A percentile compares a stretch with the other conserved stretches of the same genome.
Conservation (phyloP, 2,888 invertebrate species). For the Eilema sororculum region DNA sequence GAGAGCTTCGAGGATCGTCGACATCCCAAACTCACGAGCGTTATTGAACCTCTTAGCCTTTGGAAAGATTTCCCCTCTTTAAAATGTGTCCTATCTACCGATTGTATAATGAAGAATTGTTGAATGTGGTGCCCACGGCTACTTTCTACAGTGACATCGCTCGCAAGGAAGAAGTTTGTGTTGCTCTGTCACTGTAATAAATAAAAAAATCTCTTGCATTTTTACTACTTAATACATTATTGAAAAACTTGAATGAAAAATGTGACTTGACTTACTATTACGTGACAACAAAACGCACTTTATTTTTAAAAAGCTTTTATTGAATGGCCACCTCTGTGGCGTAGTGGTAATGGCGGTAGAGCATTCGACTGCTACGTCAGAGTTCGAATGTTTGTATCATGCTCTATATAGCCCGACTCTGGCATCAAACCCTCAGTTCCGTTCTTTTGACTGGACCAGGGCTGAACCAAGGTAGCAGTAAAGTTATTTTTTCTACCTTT, state of each 20-base stretch:
- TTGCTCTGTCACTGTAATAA: background rate
- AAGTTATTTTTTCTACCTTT: background rate
- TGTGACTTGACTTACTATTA: background rate
- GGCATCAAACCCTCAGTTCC: background rate
- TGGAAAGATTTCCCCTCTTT: background rate
- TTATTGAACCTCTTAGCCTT: slow-evolving; percentile 4
- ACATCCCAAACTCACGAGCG: slow-evolving; percentile 4
- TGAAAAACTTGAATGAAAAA: too few relatives aligned
- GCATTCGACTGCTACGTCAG: too few relatives aligned
- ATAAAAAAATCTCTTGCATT: background rate
- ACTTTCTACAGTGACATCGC: background rate
- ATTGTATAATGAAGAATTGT: background rate
- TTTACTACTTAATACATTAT: too few relatives aligned
- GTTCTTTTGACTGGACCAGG: background rate
- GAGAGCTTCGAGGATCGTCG: background rate
- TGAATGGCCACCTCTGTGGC: background rate
- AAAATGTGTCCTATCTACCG: background rate
- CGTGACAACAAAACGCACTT: background rate
- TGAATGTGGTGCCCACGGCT: background rate
- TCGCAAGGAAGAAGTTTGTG: background rate
- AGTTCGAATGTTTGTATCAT: too few relatives aligned
- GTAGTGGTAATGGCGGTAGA: too few relatives aligned
- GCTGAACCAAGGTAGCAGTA: background rate
- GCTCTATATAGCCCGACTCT: background rate
- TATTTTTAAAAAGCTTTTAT: background rate